Percentiles rank a stretch among this genome's conserved stretches.
phyloP scores from a whole-genome alignment of 2,888 invertebrate genomes.

The Yponomeuta cagnagella region DNA sequence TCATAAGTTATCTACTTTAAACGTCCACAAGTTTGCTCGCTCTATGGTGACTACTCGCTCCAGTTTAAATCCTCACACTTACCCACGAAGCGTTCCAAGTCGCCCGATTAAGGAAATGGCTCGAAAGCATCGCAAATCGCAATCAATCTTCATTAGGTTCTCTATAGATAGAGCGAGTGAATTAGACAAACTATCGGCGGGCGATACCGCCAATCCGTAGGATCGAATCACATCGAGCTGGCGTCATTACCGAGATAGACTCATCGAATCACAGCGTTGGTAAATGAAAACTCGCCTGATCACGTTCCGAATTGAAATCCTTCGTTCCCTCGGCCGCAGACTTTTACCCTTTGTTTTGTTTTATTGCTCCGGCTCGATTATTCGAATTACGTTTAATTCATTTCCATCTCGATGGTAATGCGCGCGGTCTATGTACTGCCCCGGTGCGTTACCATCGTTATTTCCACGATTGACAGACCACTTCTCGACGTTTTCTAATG shows the following conservation, averaged over 20 bases:
- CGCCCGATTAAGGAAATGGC: neutral
- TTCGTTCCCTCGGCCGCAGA: slow-evolving; percentile 63
- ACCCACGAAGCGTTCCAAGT: neutral
- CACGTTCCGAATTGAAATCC: slow-evolving; percentile 77
- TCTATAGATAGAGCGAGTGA: neutral
- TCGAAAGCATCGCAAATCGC: slow-evolving; percentile 1
- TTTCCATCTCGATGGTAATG: slow-evolving; percentile 67
- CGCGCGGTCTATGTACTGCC: slow-evolving; percentile 24
- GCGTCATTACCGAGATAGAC: slow-evolving; percentile 39
- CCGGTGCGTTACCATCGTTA: slow-evolving; percentile 19
- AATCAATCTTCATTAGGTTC: neutral
- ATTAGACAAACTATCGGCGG: neutral
- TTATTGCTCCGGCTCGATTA: slow-evolving; percentile 67
- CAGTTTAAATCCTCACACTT: neutral
- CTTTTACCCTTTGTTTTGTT: slow-evolving; percentile 70
- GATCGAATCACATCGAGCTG: slow-evolving; percentile 10
- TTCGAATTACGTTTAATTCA: slow-evolving; percentile 74
- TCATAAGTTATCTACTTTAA: slow-evolving; percentile 19
- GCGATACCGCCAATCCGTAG: neutral
- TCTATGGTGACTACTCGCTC: neutral
- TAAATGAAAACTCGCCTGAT: slow-evolving; percentile 72
- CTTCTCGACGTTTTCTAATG: neutral
- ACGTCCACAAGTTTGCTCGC: neutral
- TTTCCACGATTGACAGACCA: neutral
- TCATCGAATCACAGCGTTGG: slow-evolving; percentile 35